These are phyloP conservation scores for Drosophila novamexicana DNA, from an alignment of 1,140 invertebrate genomes.

Conservation along the genomic window DNA sequence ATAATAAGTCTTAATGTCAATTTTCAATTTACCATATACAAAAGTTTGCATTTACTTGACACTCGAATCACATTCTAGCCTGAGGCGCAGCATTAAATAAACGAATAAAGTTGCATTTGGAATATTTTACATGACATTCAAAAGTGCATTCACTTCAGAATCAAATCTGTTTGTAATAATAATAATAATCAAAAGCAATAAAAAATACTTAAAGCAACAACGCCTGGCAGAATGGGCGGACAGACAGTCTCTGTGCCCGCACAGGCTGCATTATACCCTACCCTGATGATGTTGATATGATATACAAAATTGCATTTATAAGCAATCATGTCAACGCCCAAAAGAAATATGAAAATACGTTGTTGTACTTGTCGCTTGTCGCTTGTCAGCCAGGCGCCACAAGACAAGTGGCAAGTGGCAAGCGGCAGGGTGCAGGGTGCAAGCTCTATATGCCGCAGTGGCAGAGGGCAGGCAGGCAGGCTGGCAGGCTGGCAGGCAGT, in stretches of 20 bases:
- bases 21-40: constrained; percentile 38
- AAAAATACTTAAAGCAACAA: constrained; percentile 15
- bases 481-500: neutral
- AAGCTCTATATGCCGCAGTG: constrained; percentile 5
- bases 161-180: constrained; percentile 80
- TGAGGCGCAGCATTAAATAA: neutral
- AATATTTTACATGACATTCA: constrained; percentile 31
- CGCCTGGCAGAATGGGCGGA: no score
- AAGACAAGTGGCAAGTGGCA: constrained; percentile 47
- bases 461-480: neutral
- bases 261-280: neutral
- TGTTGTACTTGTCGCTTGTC: constrained; percentile 33
- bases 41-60: no score
- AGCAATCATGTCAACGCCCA: constrained; percentile 78
- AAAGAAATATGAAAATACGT: constrained; percentile 65
- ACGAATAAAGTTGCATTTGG: neutral
- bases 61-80: constrained; percentile 15
- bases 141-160: constrained; percentile 59
- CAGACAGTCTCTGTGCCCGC: constrained; percentile 7
- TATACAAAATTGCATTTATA: constrained; percentile 80
- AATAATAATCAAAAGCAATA: constrained; percentile 71
- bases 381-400: constrained; percentile 37
- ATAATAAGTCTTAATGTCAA: constrained; percentile 10
- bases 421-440: constrained; percentile 10
- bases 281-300: constrained; percentile 54